These are phyloP conservation scores for Platycheirus albimanus DNA, from an alignment of 2,888 invertebrate species.

Conservation along the genomic window DNA sequence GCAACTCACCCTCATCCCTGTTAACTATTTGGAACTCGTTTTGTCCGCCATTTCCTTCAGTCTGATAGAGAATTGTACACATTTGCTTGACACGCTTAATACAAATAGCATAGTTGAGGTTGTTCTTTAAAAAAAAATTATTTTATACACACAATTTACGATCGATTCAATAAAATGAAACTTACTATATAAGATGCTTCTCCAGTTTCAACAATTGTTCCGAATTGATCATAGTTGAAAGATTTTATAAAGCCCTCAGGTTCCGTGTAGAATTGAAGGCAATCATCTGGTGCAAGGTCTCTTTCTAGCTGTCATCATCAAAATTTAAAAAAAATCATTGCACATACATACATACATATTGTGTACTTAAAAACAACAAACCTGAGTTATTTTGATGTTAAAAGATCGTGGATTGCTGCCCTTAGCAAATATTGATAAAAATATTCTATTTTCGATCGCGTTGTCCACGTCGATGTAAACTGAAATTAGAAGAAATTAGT, in stretches of 20 bases:
- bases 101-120: slow-evolving; percentile 90
- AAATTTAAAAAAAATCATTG: no score
- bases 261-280: slow-evolving; percentile 87
- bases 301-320: slow-evolving; percentile 81
- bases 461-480: slow-evolving; percentile 89
- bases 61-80: slow-evolving; percentile 87
- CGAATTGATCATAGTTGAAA: slow-evolving; percentile 87
- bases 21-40: slow-evolving; percentile 87
- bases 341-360: no score
- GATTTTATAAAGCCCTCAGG: slow-evolving; percentile 86
- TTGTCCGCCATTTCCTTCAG: slow-evolving; percentile 83
- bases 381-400: slow-evolving; percentile 86
- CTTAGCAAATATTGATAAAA: slow-evolving; percentile 86
- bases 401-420: slow-evolving; percentile 85
- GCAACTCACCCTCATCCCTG: slow-evolving; percentile 85
- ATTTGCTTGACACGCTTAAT: slow-evolving; percentile 85
- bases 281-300: slow-evolving; percentile 84
- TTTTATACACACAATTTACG: not conserved
- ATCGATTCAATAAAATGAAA: no score
- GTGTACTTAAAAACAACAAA: slow-evolving; percentile 76
- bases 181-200: slow-evolving; percentile 86
- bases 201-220: slow-evolving; percentile 84
- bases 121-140: slow-evolving; percentile 84
- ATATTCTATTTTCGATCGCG: slow-evolving; percentile 85
- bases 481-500: slow-evolving; percentile 80